These are phyloP conservation scores for Priocnemis perturbator DNA, from an alignment of 2,888 invertebrate species.

Conservation along the genomic window DNA sequence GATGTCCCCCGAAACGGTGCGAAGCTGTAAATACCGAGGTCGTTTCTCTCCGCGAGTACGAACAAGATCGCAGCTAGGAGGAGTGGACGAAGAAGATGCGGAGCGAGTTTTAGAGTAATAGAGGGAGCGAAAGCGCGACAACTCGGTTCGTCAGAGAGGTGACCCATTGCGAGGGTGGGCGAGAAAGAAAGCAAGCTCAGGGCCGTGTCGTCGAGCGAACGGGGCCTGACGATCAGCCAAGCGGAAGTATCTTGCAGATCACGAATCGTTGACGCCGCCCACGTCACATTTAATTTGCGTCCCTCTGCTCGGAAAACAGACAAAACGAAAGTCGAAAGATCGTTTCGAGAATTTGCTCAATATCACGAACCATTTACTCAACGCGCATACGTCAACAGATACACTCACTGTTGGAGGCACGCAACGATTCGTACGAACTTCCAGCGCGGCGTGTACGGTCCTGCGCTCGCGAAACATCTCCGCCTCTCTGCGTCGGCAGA, in stretches of 20 bases:
- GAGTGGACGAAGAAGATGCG: too few relatives aligned
- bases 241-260: background rate
- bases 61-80: too few relatives aligned
- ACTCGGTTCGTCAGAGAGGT: background rate
- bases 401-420: background rate
- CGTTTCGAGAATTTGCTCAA: background rate
- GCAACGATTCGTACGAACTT: slow-evolving; percentile 43
- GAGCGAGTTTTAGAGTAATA: background rate
- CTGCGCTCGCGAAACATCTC: slow-evolving; percentile 38
- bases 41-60: too few relatives aligned
- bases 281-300: too few relatives aligned
- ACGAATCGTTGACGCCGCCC: too few relatives aligned
- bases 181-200: slow-evolving; percentile 7
- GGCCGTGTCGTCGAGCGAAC: slow-evolving; percentile 36
- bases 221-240: slow-evolving; percentile 12
- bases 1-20: too few relatives aligned
- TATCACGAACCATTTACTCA: background rate
- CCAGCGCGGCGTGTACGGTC: slow-evolving; percentile 48
- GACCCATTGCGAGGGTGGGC: too few relatives aligned
- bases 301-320: too few relatives aligned
- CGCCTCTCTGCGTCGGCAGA: slow-evolving; percentile 3
- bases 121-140: background rate
- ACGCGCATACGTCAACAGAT: background rate
- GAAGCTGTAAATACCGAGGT: too few relatives aligned
- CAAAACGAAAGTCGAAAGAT: too few relatives aligned